These are phyloP conservation scores for Quadroppia sp. DNA, from an alignment of 2,888 invertebrate genomes.

Conservation along the genomic window DNA sequence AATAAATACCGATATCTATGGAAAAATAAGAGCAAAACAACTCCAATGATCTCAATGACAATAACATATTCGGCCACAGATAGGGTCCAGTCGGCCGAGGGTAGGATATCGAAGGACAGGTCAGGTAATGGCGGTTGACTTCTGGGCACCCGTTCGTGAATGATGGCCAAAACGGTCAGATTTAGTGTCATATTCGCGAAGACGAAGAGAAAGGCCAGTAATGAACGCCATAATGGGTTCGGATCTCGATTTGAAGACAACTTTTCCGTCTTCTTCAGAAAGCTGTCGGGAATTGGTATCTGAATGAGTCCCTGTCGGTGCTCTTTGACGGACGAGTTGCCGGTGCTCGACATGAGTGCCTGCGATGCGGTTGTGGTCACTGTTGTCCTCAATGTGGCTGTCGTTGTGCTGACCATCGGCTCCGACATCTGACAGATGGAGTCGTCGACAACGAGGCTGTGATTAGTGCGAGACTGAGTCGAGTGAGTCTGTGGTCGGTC, in stretches of 20 bases:
- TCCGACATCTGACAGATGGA: neutral
- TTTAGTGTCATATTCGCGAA: slow-evolving; percentile 47
- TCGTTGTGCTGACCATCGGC: slow-evolving; percentile 28
- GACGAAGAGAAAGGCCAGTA: slow-evolving; percentile 47
- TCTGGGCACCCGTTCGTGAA: slow-evolving; percentile 66
- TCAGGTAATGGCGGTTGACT: slow-evolving; percentile 75
- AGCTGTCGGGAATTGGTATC: slow-evolving; percentile 17
- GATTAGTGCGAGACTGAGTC: slow-evolving; percentile 6
- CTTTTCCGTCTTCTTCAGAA: neutral
- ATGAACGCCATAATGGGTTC: slow-evolving; percentile 45
- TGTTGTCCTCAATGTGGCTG: slow-evolving; percentile 18
- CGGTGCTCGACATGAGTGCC: neutral
- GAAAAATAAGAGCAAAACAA: slow-evolving; percentile 70
- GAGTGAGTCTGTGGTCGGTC: neutral
- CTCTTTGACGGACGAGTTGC: neutral
- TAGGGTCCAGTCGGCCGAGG: slow-evolving; percentile 68
- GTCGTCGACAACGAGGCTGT: neutral
- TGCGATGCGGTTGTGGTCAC: slow-evolving; percentile 15
- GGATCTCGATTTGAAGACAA: neutral
- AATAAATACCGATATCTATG: slow-evolving; percentile 70
- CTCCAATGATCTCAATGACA: slow-evolving; percentile 70
- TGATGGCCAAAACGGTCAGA: slow-evolving; percentile 52
- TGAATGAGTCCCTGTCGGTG: slow-evolving; percentile 10
- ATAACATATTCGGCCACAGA: slow-evolving; percentile 79
- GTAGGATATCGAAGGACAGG: slow-evolving; percentile 70